Percentiles rank a stretch among this genome's conserved stretches.
Conservation (phyloP, 1,140 invertebrate genomes). For the Hermatobates lingyangjiaoensis region DNA sequence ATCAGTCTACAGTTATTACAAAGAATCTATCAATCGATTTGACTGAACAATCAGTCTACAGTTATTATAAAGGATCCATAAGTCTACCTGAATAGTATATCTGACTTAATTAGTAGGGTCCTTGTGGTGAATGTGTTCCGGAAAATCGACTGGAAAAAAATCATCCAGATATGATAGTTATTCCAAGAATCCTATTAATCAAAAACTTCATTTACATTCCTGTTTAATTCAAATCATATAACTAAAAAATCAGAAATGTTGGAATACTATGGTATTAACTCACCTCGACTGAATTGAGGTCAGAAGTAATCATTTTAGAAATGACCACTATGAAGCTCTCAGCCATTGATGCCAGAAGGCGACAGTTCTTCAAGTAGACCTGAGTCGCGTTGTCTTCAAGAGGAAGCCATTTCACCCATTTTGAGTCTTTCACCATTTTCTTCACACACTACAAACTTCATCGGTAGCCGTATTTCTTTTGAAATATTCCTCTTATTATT, state of each 20-base stretch:
- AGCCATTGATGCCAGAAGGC: not conserved
- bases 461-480: too few relatives aligned
- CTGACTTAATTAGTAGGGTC: too few relatives aligned
- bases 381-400: constrained; percentile 9
- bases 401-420: constrained; percentile 12
- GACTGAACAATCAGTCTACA: too few relatives aligned
- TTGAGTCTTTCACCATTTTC: too few relatives aligned
- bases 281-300: not conserved
- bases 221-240: not conserved
- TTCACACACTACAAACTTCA: too few relatives aligned
- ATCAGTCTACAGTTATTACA: too few relatives aligned
- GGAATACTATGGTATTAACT: not conserved
- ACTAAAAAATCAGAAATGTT: not conserved
- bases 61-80: too few relatives aligned
- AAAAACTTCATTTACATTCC: not conserved
- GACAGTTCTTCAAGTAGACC: constrained; percentile 9
- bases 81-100: too few relatives aligned
- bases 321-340: not conserved
- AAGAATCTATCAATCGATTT: too few relatives aligned
- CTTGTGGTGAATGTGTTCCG: too few relatives aligned
- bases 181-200: not conserved
- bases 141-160: too few relatives aligned
- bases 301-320: not conserved
- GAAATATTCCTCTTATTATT: too few relatives aligned
- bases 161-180: not conserved